These are phyloP conservation scores for Cyanocitta stelleri DNA, from an alignment of 2,113 vertebrate genomes.

Conservation along the genomic window DNA sequence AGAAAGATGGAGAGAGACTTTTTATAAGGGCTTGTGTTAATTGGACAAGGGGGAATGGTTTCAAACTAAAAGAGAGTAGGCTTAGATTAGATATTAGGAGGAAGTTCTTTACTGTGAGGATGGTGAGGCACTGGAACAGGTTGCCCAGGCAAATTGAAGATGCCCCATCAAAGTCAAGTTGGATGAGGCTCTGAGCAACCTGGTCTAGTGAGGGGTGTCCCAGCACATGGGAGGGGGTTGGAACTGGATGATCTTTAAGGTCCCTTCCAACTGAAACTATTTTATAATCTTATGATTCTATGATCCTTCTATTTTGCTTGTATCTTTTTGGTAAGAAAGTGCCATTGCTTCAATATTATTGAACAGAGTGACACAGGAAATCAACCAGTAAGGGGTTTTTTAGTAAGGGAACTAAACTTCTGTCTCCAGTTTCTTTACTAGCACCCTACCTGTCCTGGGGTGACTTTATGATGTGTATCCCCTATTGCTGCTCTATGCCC, in stretches of 20 bases:
- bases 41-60: not conserved
- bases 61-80: not conserved
- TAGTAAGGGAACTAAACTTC: not conserved
- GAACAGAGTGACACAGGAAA: not conserved
- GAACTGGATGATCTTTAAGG: not conserved
- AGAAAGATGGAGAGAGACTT: not conserved
- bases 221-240: rapidly evolving
- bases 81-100: not conserved
- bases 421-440: not conserved
- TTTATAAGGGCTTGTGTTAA: not conserved
- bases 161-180: not conserved
- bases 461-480: too few species aligned
- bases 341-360: not conserved
- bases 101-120: not conserved
- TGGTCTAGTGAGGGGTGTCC: not conserved
- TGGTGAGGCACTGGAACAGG: not conserved
- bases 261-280: not conserved
- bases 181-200: not conserved
- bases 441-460: not conserved
- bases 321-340: not conserved
- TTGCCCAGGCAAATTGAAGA: not conserved
- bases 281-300: not conserved
- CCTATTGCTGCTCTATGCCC: too few species aligned
- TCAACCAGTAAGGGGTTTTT: not conserved
- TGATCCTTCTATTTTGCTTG: not conserved